Evolutionary conservation across 2,113 vertebrate species (phyloP).

Genomic region (Diadophis punctatus): DNA sequence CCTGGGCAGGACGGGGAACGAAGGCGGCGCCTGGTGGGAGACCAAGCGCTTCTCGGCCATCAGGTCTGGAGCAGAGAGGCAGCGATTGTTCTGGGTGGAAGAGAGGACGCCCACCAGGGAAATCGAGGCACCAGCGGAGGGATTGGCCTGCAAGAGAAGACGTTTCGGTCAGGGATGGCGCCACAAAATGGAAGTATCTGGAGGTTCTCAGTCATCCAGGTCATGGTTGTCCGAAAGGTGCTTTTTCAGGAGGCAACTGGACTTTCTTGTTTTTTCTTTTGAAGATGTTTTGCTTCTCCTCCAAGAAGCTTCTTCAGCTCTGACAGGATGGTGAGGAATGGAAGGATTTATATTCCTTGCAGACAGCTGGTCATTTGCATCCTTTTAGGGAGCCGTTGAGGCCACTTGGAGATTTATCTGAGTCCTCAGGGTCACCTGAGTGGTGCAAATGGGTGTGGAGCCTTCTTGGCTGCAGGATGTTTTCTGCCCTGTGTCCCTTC

Average conservation of each 20-base stretch:
- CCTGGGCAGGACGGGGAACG: conserved; percentile 63
- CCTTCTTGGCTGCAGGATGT: neutral
- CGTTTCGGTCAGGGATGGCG: neutral
- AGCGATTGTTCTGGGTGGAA: conserved; percentile 87
- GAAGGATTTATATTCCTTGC: neutral
- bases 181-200: neutral
- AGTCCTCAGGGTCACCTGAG: too few species aligned
- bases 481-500: too few species aligned
- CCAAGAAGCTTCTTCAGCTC: neutral
- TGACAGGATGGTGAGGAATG: neutral
- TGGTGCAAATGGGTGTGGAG: neutral
- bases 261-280: neutral
- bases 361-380: neutral
- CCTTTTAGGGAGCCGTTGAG: fast-evolving
- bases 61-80: conserved; percentile 82
- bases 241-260: neutral
- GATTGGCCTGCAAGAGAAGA: conserved; percentile 59
- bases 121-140: conserved; percentile 51
- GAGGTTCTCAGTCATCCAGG: neutral
- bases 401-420: neutral
- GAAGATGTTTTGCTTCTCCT: fast-evolving
- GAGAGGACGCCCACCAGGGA: conserved; percentile 82
- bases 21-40: conserved; percentile 53
- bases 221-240: neutral
- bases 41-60: conserved; percentile 71